These are phyloP conservation scores for Psilopsiagon aymara DNA, from an alignment of 2,113 vertebrate genomes.

Conservation along the genomic window DNA sequence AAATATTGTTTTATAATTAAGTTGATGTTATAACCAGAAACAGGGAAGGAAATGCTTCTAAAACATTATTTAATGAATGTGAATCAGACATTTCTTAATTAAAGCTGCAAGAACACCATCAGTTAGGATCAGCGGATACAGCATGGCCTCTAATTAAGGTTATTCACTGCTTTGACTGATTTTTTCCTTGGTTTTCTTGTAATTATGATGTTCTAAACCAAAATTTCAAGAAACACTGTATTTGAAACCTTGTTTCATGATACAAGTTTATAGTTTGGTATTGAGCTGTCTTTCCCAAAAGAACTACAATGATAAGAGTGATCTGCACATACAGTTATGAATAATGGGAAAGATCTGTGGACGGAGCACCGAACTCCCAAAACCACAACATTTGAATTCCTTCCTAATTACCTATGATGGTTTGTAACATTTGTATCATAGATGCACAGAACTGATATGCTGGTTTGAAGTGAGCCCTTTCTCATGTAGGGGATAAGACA, in stretches of 20 bases:
- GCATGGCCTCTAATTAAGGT: constrained; percentile 30
- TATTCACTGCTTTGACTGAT: constrained; percentile 32
- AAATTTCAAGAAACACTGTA: background rate
- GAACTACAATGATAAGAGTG: background rate
- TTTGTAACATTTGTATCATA: background rate
- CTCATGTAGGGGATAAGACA: background rate
- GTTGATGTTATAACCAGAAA: background rate
- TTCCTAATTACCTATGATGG: background rate
- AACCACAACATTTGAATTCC: background rate
- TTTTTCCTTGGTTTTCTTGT: constrained; percentile 36
- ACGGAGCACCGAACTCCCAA: background rate
- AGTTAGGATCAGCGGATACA: constrained; percentile 22
- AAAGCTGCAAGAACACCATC: background rate
- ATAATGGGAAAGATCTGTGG: background rate
- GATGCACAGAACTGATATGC: background rate
- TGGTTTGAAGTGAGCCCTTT: background rate
- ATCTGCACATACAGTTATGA: background rate
- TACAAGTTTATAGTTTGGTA: background rate
- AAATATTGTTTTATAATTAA: background rate
- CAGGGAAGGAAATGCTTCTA: background rate
- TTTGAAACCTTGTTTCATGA: background rate
- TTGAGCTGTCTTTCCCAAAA: background rate
- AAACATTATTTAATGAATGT: background rate
- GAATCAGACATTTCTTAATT: background rate
- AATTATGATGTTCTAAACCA: background rate